A percentile compares a stretch with the other conserved stretches of the same genome.
These are phyloP conservation scores for Montipora capricornis DNA, from an alignment of 64 coral and sea anemone genomes.

Conservation along the genomic window DNA sequence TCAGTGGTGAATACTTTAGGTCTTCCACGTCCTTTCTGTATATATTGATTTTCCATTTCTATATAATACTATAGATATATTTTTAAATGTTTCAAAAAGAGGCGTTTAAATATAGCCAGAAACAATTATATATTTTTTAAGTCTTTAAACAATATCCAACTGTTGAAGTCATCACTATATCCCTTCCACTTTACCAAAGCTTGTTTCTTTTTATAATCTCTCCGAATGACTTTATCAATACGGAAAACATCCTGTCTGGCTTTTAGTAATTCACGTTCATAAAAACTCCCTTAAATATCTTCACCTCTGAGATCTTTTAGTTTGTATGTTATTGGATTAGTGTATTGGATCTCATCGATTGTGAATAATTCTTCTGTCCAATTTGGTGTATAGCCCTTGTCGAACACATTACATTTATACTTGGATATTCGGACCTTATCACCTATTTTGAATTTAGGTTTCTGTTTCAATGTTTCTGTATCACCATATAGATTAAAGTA, in stretches of 20 bases:
- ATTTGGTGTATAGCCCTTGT: not conserved
- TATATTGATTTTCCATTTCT: not conserved
- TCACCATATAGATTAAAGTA: constrained; percentile 27
- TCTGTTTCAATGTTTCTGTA: no score
- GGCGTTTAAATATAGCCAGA: not conserved
- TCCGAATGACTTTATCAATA: constrained; percentile 55
- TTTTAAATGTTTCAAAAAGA: not conserved
- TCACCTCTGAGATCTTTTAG: no score
- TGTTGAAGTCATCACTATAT: no score
- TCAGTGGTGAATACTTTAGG: not conserved
- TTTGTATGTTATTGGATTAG: no score
- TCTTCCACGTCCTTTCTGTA: not conserved
- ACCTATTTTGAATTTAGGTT: no score
- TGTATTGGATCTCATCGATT: constrained; percentile 31
- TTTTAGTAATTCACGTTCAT: no score
- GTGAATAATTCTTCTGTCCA: constrained; percentile 54
- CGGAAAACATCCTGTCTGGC: no score
- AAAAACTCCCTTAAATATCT: no score
- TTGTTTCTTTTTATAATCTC: constrained; percentile 45
- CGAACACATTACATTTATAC: no score
- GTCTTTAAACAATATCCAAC: not conserved
- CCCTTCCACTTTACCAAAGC: not conserved
- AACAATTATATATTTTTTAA: constrained; percentile 1
- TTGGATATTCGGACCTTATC: no score
- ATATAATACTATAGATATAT: no score